Base-by-base conservation (phyloP, 1,140 invertebrate genomes). In the Drosophila bifasciata region DNA sequence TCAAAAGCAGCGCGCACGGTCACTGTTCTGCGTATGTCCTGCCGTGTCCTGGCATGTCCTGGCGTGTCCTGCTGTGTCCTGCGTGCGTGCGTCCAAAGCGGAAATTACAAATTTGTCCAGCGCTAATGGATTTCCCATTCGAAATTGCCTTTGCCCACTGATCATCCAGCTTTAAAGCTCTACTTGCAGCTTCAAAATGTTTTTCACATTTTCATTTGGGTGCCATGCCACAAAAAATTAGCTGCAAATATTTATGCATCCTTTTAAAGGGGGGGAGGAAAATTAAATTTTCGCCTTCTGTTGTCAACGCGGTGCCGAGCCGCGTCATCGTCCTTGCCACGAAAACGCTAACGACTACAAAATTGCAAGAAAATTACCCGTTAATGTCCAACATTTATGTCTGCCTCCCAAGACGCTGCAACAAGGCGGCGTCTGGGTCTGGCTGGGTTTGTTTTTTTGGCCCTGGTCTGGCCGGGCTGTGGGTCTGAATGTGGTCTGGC, bases 281-380 rank as follows among this genome's bases (percentile, higher is more conserved):
- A 68, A 84, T 79, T 85, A 61, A 64, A 81, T 83, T 84, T 84
- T 73, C 16, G 69, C 62, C 60, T 64, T 45, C 53, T 63, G 62
- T 49, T 62, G 79, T 50, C 69, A 48, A 52, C 28, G 28, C 25
- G 25, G 25, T 7, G 25, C 25, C 49, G 68, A 58, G 44, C 50
- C 59, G 25, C 56, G 76, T 68, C 72, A 59, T 53, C 63, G 81
- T 86, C 83, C 73, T 78, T 81, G 84, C 84, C 84, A 76, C 84
- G 19, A 88, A 88, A 89, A 84, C 76, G 85, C 85, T 90, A 90
- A 90, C 83, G 88, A 90, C 88, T 90, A 90, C 81, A 80, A 88
- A 88, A 90, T 90, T 90, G 81, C 88, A 90, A 88, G 81, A 90
- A 90, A 90, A 88, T 90, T 90, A 80, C 83, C 83, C 88, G 79